Percentiles rank a stretch among this genome's conserved stretches.
These are phyloP conservation scores for Lepidotrigona ventralis DNA, from an alignment of 1,140 invertebrate species.

Conservation along the genomic window DNA sequence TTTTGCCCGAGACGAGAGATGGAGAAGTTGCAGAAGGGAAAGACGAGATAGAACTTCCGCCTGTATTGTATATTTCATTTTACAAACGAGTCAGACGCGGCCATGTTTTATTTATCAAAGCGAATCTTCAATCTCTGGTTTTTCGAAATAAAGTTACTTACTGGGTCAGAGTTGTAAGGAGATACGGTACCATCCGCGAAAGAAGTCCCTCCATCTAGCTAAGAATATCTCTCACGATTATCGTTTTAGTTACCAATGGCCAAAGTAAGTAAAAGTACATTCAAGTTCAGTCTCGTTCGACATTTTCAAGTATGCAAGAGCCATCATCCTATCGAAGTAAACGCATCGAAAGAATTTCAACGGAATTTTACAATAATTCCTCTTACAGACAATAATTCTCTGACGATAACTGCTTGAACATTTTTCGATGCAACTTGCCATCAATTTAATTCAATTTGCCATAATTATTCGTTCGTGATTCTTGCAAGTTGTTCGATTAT, in stretches of 20 bases:
- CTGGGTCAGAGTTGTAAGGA: background rate
- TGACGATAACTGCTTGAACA: background rate
- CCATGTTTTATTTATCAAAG: background rate
- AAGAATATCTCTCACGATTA: background rate
- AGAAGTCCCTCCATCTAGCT: background rate
- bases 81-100: background rate
- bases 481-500: no score
- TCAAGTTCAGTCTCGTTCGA: background rate
- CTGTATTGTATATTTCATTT: background rate
- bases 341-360: background rate
- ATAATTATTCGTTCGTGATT: background rate
- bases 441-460: background rate
- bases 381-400: background rate
- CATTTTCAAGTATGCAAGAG: background rate
- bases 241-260: background rate
- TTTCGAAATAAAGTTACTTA: background rate
- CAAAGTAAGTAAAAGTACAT: background rate
- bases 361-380: background rate
- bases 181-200: background rate
- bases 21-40: background rate
- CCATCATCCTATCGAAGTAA: background rate
- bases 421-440: background rate
- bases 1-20: background rate
- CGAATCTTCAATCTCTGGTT: conserved; percentile 1
- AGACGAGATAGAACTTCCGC: background rate